Conservation (phyloP, 2,113 vertebrate species). For the Pyrgilauda ruficollis region DNA sequence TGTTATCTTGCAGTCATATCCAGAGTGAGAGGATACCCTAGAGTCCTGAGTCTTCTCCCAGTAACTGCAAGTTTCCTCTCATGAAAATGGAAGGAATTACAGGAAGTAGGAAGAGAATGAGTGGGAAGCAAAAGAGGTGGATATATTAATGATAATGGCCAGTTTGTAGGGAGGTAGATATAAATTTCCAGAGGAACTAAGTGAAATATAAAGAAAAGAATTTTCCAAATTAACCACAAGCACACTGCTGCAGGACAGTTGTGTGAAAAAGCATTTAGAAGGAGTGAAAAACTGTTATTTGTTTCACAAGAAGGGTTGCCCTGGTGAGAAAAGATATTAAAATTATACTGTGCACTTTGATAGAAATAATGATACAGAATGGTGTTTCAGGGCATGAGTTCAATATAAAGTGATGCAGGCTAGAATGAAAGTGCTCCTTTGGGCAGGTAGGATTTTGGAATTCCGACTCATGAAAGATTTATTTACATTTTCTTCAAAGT, state of each 20-base stretch:
- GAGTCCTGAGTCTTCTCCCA: not conserved
- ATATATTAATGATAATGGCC: not conserved
- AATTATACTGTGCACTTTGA: not conserved
- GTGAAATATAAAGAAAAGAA: not conserved
- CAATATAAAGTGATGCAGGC: not conserved
- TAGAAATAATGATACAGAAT: not conserved
- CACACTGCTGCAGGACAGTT: not conserved
- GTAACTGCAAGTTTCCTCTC: not conserved
- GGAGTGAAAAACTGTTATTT: not conserved
- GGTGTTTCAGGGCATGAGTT: not conserved
- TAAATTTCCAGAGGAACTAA: not conserved
- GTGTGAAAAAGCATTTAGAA: not conserved
- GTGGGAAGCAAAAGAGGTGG: rapidly evolving
- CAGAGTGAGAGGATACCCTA: not conserved
- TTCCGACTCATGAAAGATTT: not conserved
- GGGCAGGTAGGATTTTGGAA: not conserved
- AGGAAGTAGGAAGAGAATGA: not conserved
- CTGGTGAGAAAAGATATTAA: not conserved
- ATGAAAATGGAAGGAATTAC: not conserved
- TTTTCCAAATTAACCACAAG: not conserved
- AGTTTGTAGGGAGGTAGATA: not conserved
- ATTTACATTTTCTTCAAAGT: not conserved
- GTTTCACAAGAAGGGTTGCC: not conserved
- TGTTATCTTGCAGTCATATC: not conserved
- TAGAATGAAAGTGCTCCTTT: not conserved